phyloP scores from a whole-genome alignment of 2,113 vertebrate species.

The Lagopus leucura region DNA sequence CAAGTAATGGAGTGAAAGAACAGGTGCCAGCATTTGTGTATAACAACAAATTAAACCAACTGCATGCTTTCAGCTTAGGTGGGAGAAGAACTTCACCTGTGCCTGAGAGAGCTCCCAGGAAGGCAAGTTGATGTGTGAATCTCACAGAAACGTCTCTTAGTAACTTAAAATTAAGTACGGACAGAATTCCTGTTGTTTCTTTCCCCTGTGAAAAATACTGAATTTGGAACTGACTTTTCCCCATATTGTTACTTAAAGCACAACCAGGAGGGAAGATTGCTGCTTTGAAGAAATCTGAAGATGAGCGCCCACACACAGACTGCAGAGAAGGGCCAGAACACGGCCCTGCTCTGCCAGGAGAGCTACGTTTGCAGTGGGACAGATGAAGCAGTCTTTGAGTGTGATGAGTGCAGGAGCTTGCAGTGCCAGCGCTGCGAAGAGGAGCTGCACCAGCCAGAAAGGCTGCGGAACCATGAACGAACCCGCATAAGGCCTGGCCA shows the following conservation, averaged over 20 bases:
- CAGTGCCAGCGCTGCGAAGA: conserved; percentile 93
- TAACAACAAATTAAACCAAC: background rate
- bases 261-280: background rate
- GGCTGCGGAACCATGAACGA: conserved; percentile 92
- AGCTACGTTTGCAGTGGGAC: conserved; percentile 94
- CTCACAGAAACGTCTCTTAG: background rate
- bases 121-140: conserved; percentile 27
- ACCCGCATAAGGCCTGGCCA: conserved; percentile 88
- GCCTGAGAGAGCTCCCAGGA: background rate
- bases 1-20: background rate
- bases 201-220: background rate
- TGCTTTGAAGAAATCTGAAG: conserved; percentile 53
- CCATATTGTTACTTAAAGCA: background rate
- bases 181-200: background rate
- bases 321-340: conserved; percentile 85
- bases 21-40: background rate
- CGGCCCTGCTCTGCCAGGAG: conserved; percentile 89
- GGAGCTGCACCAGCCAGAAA: conserved; percentile 92
- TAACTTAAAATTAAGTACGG: background rate
- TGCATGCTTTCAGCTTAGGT: background rate
- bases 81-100: conserved; percentile 3
- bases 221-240: conserved; percentile 2
- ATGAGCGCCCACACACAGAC: conserved; percentile 89
- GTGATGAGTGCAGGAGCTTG: conserved; percentile 94
- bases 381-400: conserved; percentile 92